Conservation (phyloP, 2,888 invertebrate genomes). For the Drosophila yooni region DNA sequence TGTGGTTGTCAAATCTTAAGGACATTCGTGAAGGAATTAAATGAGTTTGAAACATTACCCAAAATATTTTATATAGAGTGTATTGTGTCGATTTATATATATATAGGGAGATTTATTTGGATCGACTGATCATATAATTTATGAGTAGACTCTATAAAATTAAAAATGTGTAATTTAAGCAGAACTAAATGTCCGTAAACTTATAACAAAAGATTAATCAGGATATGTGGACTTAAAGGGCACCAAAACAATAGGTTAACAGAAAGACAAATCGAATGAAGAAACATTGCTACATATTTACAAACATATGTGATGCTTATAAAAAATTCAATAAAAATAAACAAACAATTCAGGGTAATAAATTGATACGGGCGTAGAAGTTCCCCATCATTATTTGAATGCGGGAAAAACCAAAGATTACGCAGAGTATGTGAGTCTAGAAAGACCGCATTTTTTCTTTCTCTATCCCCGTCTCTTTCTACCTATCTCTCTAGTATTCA, state of each 20-base stretch:
- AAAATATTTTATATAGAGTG: not conserved
- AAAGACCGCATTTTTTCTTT: not conserved
- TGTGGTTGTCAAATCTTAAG: not conserved
- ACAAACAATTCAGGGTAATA: not conserved
- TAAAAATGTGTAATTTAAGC: not conserved
- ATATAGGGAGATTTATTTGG: not conserved
- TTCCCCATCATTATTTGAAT: not conserved
- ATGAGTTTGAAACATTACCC: not conserved
- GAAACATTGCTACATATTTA: not conserved
- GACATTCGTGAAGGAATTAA: not conserved
- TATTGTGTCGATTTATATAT: not conserved
- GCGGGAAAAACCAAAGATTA: slow-evolving; percentile 5
- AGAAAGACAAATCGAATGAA: not conserved
- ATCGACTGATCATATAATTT: not conserved
- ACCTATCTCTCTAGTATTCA: not conserved
- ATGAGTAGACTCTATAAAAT: not conserved
- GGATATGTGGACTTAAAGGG: not conserved
- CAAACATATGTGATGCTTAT: not conserved
- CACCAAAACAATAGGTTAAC: not conserved
- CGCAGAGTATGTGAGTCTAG: not conserved
- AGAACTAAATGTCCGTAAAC: not conserved
- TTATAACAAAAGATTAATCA: not conserved
- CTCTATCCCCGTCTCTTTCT: not conserved
- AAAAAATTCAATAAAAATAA: not conserved
- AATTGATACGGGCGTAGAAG: not conserved